Percentiles rank a stretch among this genome's conserved stretches.
Evolutionary conservation across 2,797 vertebrate species (phyloP).

Genomic region (Otus scops): DNA sequence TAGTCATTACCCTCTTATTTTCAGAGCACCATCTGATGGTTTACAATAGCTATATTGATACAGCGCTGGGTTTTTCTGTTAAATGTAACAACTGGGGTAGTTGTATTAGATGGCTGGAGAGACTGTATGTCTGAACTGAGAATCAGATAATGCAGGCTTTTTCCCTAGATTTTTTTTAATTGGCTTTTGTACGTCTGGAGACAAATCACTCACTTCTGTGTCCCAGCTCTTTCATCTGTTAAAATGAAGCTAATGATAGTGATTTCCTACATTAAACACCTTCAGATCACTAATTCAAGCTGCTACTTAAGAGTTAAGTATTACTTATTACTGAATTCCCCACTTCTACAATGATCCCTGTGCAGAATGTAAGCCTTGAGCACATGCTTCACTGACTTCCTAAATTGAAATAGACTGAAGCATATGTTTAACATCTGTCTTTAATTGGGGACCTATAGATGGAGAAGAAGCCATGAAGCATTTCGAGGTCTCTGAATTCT

Average conservation of each 20-base stretch:
- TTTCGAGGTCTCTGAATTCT: background rate
- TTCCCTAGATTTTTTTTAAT: background rate
- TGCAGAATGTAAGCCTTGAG: background rate
- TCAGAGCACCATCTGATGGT: background rate
- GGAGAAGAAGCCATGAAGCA: background rate
- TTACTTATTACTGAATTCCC: slow-evolving; percentile 26
- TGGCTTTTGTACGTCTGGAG: background rate
- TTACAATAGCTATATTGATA: background rate
- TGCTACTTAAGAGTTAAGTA: slow-evolving; percentile 15
- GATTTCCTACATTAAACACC: slow-evolving; percentile 13
- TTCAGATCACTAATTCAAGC: background rate
- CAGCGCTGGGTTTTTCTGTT: background rate
- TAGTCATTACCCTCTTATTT: background rate
- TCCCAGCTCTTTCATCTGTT: background rate
- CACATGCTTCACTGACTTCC: background rate
- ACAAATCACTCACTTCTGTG: background rate
- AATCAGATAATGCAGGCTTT: background rate
- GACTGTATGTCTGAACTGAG: background rate
- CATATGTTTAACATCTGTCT: slow-evolving; percentile 49
- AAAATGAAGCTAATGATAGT: slow-evolving; percentile 4
- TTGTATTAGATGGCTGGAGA: background rate
- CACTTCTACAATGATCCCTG: background rate
- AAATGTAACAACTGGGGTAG: background rate
- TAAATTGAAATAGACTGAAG: slow-evolving; percentile 43
- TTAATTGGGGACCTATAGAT: slow-evolving; percentile 22